Evolutionary conservation across 2,888 invertebrate genomes (phyloP).

Genomic region (Cybosia mesomella): DNA sequence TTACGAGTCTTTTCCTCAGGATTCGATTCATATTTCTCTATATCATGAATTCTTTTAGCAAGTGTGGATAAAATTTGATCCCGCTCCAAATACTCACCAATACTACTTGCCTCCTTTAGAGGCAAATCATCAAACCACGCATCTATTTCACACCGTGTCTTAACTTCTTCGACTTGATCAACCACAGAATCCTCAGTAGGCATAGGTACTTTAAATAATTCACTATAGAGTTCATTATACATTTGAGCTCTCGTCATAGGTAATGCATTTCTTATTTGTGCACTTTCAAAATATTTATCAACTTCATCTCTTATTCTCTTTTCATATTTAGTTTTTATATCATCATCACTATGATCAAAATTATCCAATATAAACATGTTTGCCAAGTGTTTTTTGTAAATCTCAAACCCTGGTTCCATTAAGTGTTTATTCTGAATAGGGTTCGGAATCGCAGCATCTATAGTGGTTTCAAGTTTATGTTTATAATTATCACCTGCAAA

Average conservation of each 20-base stretch:
- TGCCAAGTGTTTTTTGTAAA: slow-evolving; percentile 69
- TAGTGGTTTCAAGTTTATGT: slow-evolving; percentile 62
- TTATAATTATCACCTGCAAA: slow-evolving; percentile 64
- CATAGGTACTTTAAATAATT: slow-evolving; percentile 64
- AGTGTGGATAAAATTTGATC: slow-evolving; percentile 65
- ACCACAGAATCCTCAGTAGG: slow-evolving; percentile 61
- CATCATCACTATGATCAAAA: slow-evolving; percentile 66
- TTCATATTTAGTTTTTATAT: slow-evolving; percentile 62
- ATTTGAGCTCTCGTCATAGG: slow-evolving; percentile 63
- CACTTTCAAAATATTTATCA: slow-evolving; percentile 61
- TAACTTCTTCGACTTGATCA: slow-evolving; percentile 68
- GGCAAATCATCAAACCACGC: slow-evolving; percentile 69
- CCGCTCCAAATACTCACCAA: slow-evolving; percentile 59
- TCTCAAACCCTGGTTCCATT: slow-evolving; percentile 67
- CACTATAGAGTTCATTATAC: slow-evolving; percentile 65
- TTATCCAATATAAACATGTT: slow-evolving; percentile 71
- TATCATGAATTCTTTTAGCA: slow-evolving; percentile 64
- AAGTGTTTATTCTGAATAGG: slow-evolving; percentile 47
- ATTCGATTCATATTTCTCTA: slow-evolving; percentile 58
- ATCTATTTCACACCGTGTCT: slow-evolving; percentile 70
- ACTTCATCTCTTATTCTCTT: slow-evolving; percentile 60
- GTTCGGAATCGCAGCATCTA: slow-evolving; percentile 65
- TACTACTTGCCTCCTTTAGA: slow-evolving; percentile 46
- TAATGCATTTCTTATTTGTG: slow-evolving; percentile 58
- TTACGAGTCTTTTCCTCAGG: slow-evolving; percentile 58